These are phyloP conservation scores for Myzus persicae DNA, from an alignment of 1,140 invertebrate species.

Conservation along the genomic window DNA sequence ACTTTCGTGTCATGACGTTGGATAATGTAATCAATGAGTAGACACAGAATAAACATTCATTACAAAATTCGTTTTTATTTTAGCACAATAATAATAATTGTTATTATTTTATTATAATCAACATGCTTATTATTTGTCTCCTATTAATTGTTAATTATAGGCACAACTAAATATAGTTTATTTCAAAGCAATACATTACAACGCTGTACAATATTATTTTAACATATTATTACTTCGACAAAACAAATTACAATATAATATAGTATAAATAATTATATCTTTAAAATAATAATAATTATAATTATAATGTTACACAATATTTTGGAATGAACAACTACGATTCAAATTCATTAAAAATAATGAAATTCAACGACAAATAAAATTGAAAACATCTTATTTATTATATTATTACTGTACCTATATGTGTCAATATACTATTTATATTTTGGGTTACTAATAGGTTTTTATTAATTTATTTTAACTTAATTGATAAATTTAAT, in stretches of 20 bases:
- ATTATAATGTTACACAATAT: background rate
- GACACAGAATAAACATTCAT: background rate
- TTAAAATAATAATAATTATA: background rate
- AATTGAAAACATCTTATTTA: background rate
- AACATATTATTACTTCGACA: background rate
- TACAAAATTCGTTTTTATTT: slow-evolving; percentile 44
- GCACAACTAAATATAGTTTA: slow-evolving; percentile 16
- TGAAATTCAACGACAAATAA: background rate
- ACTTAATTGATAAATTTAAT: background rate
- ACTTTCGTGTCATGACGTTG: background rate
- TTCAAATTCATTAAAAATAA: background rate
- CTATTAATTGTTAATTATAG: slow-evolving; percentile 17
- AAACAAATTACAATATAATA: background rate
- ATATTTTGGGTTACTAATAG: background rate
- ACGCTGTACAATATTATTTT: slow-evolving; percentile 50
- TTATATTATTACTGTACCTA: background rate
- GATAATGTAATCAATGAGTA: background rate
- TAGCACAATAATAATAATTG: slow-evolving; percentile 6
- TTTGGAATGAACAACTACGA: background rate
- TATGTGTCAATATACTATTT: background rate
- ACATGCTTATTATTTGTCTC: slow-evolving; percentile 25
- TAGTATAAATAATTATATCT: background rate
- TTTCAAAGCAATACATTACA: slow-evolving; percentile 26
- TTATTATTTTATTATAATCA: slow-evolving; percentile 20
- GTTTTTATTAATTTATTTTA: background rate